A percentile compares a stretch with the other conserved stretches of the same genome.
Evolutionary conservation across 2,113 vertebrate species (phyloP).

Genomic region (Tricholaema leucomelas): DNA sequence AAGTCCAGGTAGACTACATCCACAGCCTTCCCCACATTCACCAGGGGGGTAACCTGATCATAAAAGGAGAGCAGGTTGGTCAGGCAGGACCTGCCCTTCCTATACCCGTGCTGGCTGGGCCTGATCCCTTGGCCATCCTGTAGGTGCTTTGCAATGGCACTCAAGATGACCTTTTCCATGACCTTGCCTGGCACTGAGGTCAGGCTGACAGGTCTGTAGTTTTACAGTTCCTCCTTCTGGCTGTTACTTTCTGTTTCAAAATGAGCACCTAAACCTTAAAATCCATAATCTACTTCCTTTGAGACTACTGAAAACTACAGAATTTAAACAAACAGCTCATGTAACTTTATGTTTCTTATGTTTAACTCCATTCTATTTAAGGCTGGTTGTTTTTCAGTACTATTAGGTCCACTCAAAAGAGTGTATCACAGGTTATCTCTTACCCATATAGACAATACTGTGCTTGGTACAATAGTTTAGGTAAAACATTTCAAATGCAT

Average conservation of each 20-base stretch:
- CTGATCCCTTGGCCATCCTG: too few relatives aligned
- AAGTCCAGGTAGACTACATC: too few relatives aligned
- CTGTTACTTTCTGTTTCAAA: neutral
- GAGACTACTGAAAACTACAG: neutral
- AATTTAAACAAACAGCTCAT: neutral
- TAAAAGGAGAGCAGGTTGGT: too few relatives aligned
- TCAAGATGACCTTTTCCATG: too few relatives aligned
- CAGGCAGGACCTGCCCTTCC: too few relatives aligned
- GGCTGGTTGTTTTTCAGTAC: neutral
- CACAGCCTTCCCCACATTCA: too few relatives aligned
- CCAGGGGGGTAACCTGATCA: too few relatives aligned
- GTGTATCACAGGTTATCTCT: rapidly evolving
- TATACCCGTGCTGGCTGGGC: too few relatives aligned
- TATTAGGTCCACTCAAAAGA: neutral
- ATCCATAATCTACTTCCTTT: neutral
- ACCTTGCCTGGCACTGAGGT: too few relatives aligned
- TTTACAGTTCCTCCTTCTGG: too few relatives aligned
- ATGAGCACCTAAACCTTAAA: neutral
- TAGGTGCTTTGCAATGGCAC: too few relatives aligned
- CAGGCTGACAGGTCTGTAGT: too few relatives aligned
- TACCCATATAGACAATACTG: neutral
- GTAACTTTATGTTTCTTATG: neutral
- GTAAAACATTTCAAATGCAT: neutral
- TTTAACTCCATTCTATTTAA: neutral
- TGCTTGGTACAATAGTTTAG: neutral